Percentiles rank a stretch among this genome's conserved stretches.
These are phyloP conservation scores for Megamerina dolium DNA, from an alignment of 2,888 invertebrate species.

Conservation along the genomic window DNA sequence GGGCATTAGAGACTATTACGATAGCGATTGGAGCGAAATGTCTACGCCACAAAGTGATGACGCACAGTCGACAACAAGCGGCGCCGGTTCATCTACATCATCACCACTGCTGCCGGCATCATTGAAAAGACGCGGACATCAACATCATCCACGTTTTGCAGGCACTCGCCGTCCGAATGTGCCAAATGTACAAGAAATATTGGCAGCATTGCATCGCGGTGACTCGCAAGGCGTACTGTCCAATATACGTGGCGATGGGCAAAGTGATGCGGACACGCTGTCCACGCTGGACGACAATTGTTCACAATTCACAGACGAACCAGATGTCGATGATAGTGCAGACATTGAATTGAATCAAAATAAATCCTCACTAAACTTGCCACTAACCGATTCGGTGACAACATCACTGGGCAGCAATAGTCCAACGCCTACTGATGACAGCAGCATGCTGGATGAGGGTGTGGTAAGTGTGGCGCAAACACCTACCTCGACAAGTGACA, in stretches of 20 bases:
- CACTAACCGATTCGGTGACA: slow-evolving; percentile 38
- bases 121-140: slow-evolving; percentile 61
- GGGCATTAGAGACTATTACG: slow-evolving; percentile 10
- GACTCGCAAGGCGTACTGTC: slow-evolving; percentile 41
- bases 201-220: slow-evolving; percentile 46
- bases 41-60: slow-evolving; percentile 24
- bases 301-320: slow-evolving; percentile 21
- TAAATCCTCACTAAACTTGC: slow-evolving; percentile 35
- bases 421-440: slow-evolving; percentile 47
- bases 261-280: slow-evolving; percentile 20
- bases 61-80: slow-evolving; percentile 32
- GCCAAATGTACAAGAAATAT: slow-evolving; percentile 45
- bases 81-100: slow-evolving; percentile 27
- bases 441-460: slow-evolving; percentile 40
- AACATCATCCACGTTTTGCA: slow-evolving; percentile 67
- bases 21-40: slow-evolving; percentile 8
- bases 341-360: slow-evolving; percentile 16
- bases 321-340: slow-evolving; percentile 19
- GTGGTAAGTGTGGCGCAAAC: slow-evolving; percentile 24
- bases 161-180: slow-evolving; percentile 55
- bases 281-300: slow-evolving; percentile 21
- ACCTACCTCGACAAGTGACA: slow-evolving; percentile 19
- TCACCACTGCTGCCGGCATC: slow-evolving; percentile 32
- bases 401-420: slow-evolving; percentile 44
- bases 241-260: slow-evolving; percentile 29